A percentile compares a stretch with the other conserved stretches of the same genome.
These are phyloP conservation scores for Drosophila obscura DNA, from an alignment of 1,140 invertebrate species.

Conservation along the genomic window DNA sequence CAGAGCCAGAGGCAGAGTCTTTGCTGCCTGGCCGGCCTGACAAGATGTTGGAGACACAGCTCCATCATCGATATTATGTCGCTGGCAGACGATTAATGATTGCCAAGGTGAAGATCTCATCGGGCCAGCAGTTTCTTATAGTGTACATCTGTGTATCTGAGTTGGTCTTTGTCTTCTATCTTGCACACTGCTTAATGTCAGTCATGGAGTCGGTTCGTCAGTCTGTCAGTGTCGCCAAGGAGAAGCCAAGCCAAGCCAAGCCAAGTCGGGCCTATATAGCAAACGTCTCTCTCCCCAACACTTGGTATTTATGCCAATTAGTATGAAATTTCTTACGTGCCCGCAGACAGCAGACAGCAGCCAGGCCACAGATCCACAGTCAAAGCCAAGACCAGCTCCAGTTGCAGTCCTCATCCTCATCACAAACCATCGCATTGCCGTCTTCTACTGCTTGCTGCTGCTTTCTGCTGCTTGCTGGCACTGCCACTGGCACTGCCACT, in stretches of 20 bases:
- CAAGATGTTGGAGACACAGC: slow-evolving; percentile 55
- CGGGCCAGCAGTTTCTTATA: slow-evolving; percentile 12
- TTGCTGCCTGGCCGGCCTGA: no score
- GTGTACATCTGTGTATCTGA: neutral
- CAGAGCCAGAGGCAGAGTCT: no score
- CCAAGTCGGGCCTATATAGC: slow-evolving; percentile 7
- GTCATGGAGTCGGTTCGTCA: slow-evolving; percentile 64
- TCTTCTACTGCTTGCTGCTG: slow-evolving; percentile 18
- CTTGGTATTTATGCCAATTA: slow-evolving; percentile 84
- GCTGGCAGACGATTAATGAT: slow-evolving; percentile 82
- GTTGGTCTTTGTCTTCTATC: slow-evolving; percentile 28
- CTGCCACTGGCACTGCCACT: no score
- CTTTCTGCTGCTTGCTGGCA: no score
- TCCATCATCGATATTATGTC: slow-evolving; percentile 83
- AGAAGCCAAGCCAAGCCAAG: slow-evolving; percentile 41
- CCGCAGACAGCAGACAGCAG: slow-evolving; percentile 62
- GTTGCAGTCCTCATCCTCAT: slow-evolving; percentile 30
- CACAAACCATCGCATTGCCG: slow-evolving; percentile 26
- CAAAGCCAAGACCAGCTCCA: slow-evolving; percentile 21
- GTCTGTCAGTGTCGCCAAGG: slow-evolving; percentile 59
- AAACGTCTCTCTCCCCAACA: slow-evolving; percentile 66
- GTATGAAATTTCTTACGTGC: slow-evolving; percentile 84
- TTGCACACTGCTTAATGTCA: slow-evolving; percentile 64
- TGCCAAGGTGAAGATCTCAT: slow-evolving; percentile 83
- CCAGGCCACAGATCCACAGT: slow-evolving; percentile 25